These are phyloP conservation scores for Leptinotarsa lineolata DNA, from an alignment of 1,140 invertebrate genomes.

Conservation along the genomic window DNA sequence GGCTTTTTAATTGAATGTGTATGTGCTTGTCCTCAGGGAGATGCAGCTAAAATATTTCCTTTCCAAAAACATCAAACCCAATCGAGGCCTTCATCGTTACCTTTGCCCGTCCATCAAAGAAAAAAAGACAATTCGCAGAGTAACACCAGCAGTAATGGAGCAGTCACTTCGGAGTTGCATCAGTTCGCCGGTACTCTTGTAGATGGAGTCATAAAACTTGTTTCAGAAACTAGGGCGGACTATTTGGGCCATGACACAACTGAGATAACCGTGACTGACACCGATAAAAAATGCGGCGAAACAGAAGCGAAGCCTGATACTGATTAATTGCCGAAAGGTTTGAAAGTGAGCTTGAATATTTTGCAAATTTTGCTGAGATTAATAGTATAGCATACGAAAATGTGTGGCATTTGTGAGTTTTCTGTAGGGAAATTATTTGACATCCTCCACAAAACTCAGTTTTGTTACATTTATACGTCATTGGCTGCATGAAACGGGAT, in stretches of 20 bases:
- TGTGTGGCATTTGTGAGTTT: not conserved
- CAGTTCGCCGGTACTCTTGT: conserved; percentile 53
- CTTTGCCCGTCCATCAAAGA: conserved; percentile 47
- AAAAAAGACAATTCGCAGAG: conserved; percentile 45
- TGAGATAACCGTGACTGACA: conserved; percentile 43
- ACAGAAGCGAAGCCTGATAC: not conserved
- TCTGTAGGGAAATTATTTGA: not conserved
- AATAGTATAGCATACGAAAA: not conserved
- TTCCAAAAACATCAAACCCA: conserved; percentile 53
- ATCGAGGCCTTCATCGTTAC: conserved; percentile 53
- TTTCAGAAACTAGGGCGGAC: conserved; percentile 49
- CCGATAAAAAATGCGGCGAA: conserved; percentile 27
- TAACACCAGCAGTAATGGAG: conserved; percentile 24
- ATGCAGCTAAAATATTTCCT: conserved; percentile 53
- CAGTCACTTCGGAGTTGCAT: conserved; percentile 42
- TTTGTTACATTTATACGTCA: not conserved
- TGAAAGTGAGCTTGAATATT: conserved; percentile 3
- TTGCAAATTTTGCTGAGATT: not conserved
- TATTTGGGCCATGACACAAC: conserved; percentile 34
- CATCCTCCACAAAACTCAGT: not conserved
- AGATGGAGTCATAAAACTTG: conserved; percentile 53
- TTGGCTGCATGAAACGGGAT: too few relatives aligned
- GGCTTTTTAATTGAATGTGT: not conserved
- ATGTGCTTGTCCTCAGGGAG: conserved; percentile 40
- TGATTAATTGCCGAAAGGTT: not conserved